Evolutionary conservation across 2,113 vertebrate genomes (phyloP).

Genomic region (Silurus asotus): DNA sequence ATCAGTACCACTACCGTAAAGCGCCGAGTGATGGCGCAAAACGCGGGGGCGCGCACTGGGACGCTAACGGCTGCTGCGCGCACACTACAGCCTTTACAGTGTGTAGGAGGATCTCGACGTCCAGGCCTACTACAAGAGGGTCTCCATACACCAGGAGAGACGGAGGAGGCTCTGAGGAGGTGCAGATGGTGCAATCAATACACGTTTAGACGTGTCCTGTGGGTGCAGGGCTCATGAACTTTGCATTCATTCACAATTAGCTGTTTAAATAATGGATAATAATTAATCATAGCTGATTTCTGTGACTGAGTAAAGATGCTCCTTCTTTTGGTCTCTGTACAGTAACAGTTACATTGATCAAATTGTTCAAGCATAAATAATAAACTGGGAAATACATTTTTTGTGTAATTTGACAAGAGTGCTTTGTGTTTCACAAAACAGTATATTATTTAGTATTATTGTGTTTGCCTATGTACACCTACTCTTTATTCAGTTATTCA

Average conservation of each 20-base stretch:
- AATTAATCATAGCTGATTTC: too few species aligned
- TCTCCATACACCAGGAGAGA: not conserved
- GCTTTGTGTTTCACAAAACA: too few species aligned
- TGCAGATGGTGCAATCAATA: constrained; percentile 32
- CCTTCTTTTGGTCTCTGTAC: not conserved
- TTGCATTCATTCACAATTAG: not conserved
- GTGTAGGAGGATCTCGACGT: constrained; percentile 2
- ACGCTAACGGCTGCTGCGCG: not conserved
- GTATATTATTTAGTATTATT: too few species aligned
- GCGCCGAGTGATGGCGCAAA: constrained; percentile 58
- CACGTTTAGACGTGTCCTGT: constrained; percentile 8
- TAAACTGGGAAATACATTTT: not conserved
- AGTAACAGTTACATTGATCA: not conserved
- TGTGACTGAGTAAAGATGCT: not conserved
- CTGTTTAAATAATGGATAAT: too few species aligned
- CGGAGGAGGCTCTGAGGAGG: not conserved
- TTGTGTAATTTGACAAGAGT: not conserved
- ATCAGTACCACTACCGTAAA: constrained; percentile 83
- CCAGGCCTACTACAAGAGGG: constrained; percentile 19
- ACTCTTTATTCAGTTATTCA: too few species aligned
- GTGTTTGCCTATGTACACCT: too few species aligned
- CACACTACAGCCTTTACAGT: not conserved
- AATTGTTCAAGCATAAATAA: not conserved
- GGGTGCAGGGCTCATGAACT: not conserved
- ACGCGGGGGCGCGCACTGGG: not conserved